Percentiles rank a stretch among this genome's conserved stretches.
These are phyloP conservation scores for Halichoeres trimaculatus DNA, from an alignment of 2,113 vertebrate genomes.

Conservation along the genomic window DNA sequence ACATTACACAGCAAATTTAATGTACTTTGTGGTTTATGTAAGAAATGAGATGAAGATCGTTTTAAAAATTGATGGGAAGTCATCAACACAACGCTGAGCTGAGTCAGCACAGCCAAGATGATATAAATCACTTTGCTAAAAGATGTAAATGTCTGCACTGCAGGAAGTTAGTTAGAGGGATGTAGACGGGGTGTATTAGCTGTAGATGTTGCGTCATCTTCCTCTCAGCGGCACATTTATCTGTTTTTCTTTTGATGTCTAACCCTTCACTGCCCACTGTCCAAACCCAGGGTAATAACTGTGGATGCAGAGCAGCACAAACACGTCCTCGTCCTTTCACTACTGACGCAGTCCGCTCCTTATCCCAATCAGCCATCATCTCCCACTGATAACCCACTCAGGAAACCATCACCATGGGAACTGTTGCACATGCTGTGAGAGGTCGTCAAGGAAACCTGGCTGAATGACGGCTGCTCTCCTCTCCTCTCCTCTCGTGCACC, in stretches of 20 bases:
- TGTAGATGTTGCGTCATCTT: background rate
- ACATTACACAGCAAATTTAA: background rate
- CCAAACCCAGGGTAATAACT: conserved; percentile 2
- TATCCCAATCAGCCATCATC: conserved; percentile 67
- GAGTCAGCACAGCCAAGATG: background rate
- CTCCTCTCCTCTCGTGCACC: conserved; percentile 34
- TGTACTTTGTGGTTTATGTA: background rate
- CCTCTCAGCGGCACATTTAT: conserved; percentile 6
- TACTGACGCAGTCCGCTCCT: conserved; percentile 34
- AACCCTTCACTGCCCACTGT: conserved; percentile 1
- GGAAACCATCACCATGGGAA: conserved; percentile 82
- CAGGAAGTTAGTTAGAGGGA: background rate
- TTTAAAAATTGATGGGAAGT: background rate
- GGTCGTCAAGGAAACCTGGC: conserved; percentile 80
- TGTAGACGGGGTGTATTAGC: background rate
- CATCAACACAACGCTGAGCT: background rate
- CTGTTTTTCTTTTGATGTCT: conserved; percentile 16
- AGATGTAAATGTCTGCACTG: no score
- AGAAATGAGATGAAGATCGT: background rate
- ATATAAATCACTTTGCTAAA: background rate
- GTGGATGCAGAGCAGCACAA: conserved; percentile 29
- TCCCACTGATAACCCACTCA: conserved; percentile 60
- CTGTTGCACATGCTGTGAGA: conserved; percentile 75
- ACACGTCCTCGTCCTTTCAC: conserved; percentile 23
- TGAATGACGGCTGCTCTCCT: conserved; percentile 56